phyloP scores from a whole-genome alignment of 2,888 invertebrate species.

The Flexamia atlantica region DNA sequence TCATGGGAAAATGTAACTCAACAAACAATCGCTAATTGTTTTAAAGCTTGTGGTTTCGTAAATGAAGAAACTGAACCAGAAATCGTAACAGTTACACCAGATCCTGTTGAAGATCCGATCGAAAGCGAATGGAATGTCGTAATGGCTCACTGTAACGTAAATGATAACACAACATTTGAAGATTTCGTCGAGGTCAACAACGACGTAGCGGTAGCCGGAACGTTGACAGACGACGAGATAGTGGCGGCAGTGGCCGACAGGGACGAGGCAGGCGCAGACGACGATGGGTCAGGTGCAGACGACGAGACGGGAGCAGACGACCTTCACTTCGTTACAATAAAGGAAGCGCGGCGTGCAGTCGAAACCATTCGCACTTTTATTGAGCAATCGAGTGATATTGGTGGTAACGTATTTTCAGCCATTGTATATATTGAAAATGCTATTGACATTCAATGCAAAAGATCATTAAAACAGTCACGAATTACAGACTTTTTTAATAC shows the following conservation, averaged over 20 bases:
- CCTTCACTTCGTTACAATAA: slow-evolving; percentile 18
- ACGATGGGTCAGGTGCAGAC: slow-evolving; percentile 13
- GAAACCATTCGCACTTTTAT: slow-evolving; percentile 41
- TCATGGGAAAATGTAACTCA: slow-evolving; percentile 63
- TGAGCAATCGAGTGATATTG: slow-evolving; percentile 42
- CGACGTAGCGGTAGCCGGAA: slow-evolving; percentile 56
- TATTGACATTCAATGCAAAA: slow-evolving; percentile 39
- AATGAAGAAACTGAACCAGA: slow-evolving; percentile 48
- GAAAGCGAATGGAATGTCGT: slow-evolving; percentile 48
- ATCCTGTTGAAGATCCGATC: slow-evolving; percentile 24
- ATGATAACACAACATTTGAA: slow-evolving; percentile 39
- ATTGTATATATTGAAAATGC: slow-evolving; percentile 38
- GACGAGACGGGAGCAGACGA: slow-evolving; percentile 6
- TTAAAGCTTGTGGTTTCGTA: slow-evolving; percentile 61
- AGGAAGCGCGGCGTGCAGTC: slow-evolving; percentile 48
- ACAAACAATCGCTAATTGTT: slow-evolving; percentile 64
- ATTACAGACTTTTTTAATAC: slow-evolving; percentile 49
- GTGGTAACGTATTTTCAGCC: slow-evolving; percentile 34
- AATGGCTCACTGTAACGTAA: slow-evolving; percentile 19
- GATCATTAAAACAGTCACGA: slow-evolving; percentile 25
- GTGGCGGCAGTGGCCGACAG: slow-evolving; percentile 10
- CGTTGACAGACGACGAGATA: slow-evolving; percentile 56
- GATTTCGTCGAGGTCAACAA: slow-evolving; percentile 56
- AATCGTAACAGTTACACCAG: slow-evolving; percentile 21
- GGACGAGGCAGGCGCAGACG: slow-evolving; percentile 2